Percentiles rank a stretch among this genome's conserved stretches.
phyloP scores from a whole-genome alignment of 2,113 vertebrate genomes.

The Toxostoma redivivum region DNA sequence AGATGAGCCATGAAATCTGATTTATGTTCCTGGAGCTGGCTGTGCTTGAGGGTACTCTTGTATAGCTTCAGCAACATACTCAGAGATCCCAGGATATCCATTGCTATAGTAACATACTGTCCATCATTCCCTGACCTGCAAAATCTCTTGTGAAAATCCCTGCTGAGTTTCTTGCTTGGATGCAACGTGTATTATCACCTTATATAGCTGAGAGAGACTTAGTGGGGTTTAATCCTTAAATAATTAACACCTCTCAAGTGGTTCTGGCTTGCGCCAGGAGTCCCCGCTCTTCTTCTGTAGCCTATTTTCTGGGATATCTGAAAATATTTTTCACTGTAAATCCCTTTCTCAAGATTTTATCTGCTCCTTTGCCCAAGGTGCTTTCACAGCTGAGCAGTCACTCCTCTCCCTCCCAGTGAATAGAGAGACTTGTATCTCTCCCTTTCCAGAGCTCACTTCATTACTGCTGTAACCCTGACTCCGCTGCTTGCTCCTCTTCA shows the following conservation, averaged over 20 bases:
- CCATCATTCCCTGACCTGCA: constrained; percentile 53
- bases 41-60: not conserved
- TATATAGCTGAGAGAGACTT: constrained; percentile 29
- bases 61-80: not conserved
- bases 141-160: constrained; percentile 39
- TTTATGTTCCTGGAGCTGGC: not conserved
- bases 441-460: not conserved
- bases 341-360: constrained; percentile 22
- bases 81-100: constrained; percentile 47
- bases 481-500: not conserved
- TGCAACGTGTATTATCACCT: constrained; percentile 32
- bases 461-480: not conserved
- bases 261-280: not conserved
- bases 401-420: not conserved
- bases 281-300: not conserved
- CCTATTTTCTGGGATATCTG: constrained; percentile 8
- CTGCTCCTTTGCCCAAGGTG: not conserved
- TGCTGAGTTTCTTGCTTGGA: constrained; percentile 9
- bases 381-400: not conserved
- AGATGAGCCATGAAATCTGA: constrained; percentile 36
- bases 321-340: not conserved
- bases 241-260: constrained; percentile 48
- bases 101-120: constrained; percentile 64
- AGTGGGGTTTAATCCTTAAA: constrained; percentile 44
- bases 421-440: not conserved